Evolutionary conservation across 2,113 vertebrate genomes (phyloP).

Genomic region (Tachysurus fulvidraco): DNA sequence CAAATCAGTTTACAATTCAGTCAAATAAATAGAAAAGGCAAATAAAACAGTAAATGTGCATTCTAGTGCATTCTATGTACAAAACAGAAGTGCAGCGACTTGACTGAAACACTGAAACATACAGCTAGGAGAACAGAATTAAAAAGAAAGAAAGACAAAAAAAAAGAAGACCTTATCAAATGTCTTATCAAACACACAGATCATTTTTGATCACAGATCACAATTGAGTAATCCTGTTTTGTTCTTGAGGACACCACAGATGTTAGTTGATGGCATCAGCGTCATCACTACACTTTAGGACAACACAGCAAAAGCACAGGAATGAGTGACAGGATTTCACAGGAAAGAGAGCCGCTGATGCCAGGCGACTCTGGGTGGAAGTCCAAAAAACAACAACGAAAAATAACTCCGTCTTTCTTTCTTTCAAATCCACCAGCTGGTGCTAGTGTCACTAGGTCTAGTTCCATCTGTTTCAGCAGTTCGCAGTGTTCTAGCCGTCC

Average conservation of each 20-base stretch:
- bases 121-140: not conserved
- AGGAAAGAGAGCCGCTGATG: not conserved
- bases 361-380: not conserved
- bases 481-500: constrained; percentile 37
- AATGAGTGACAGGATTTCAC: constrained; percentile 14
- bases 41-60: constrained; percentile 51
- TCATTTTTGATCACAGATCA: too few relatives aligned
- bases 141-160: not conserved
- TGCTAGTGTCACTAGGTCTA: not conserved
- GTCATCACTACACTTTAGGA: constrained; percentile 16
- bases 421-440: not conserved
- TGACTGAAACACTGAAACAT: constrained; percentile 57
- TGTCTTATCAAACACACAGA: not conserved
- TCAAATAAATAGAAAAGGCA: constrained; percentile 46
- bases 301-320: constrained; percentile 29
- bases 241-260: constrained; percentile 31
- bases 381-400: not conserved
- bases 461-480: not conserved
- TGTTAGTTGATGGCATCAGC: constrained; percentile 2
- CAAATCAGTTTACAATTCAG: not conserved
- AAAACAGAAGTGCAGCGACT: constrained; percentile 47
- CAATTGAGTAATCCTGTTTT: constrained; percentile 2
- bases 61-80: constrained; percentile 64
- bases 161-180: not conserved
- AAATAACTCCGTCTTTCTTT: not conserved